These are phyloP conservation scores for Eupithecia tripunctaria DNA, from an alignment of 2,888 invertebrate species.

Conservation along the genomic window DNA sequence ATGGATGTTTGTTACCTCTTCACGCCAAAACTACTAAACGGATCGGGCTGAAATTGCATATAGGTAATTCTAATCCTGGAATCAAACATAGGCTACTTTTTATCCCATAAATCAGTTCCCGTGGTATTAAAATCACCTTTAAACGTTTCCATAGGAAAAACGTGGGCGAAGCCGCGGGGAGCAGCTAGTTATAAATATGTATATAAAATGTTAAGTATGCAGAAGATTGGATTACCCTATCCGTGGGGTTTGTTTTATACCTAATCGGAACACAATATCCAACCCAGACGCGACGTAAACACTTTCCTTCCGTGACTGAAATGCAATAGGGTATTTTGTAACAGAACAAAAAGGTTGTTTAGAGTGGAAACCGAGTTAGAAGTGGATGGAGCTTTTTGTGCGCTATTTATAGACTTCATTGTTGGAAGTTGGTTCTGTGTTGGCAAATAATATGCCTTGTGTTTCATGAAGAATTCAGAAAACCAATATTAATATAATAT, in stretches of 20 bases:
- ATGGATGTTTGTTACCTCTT: too few species aligned
- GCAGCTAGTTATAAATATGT: too few species aligned
- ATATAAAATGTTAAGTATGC: too few species aligned
- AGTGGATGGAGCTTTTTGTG: not conserved
- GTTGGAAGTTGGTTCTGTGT: not conserved
- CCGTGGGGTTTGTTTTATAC: not conserved
- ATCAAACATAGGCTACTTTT: too few species aligned
- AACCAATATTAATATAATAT: not conserved
- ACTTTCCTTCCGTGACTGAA: not conserved
- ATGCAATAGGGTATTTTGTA: constrained; percentile 6
- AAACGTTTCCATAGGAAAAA: too few species aligned
- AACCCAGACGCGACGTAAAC: not conserved
- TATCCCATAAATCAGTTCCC: too few species aligned
- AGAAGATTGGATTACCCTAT: too few species aligned
- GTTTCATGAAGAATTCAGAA: not conserved
- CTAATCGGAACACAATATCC: not conserved
- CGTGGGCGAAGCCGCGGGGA: too few species aligned
- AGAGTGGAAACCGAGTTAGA: not conserved
- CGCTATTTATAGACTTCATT: not conserved
- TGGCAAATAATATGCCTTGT: not conserved
- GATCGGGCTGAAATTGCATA: too few species aligned
- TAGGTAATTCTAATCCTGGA: too few species aligned
- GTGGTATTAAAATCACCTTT: too few species aligned
- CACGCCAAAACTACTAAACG: too few species aligned
- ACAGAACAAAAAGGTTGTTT: not conserved